A percentile compares a stretch with the other conserved stretches of the same genome.
Conservation (phyloP, 2,888 invertebrate genomes). For the Ephialtes manifestator region DNA sequence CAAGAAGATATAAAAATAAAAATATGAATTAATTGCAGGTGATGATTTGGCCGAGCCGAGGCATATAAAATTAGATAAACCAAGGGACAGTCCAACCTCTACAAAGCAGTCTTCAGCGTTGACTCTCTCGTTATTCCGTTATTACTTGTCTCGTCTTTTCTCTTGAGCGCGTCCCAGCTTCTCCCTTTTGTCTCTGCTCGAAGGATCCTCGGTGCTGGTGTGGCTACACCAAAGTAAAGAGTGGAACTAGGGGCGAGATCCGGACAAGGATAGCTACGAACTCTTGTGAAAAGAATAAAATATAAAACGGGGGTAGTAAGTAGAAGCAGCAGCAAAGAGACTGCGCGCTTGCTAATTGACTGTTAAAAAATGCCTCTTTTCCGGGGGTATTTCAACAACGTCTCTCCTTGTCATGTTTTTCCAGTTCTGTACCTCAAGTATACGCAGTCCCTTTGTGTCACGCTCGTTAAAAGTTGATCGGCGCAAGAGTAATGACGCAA, state of each 20-base stretch:
- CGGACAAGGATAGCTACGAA: constrained; percentile 17
- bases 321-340: constrained; percentile 54
- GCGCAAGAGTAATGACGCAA: neutral
- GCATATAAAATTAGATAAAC: neutral
- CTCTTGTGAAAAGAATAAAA: constrained; percentile 58
- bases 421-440: constrained; percentile 4
- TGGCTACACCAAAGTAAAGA: constrained; percentile 48
- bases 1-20: neutral
- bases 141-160: constrained; percentile 41
- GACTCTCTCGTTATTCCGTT: constrained; percentile 52
- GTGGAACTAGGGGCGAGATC: constrained; percentile 38
- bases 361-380: constrained; percentile 66
- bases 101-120: constrained; percentile 3
- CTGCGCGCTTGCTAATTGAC: constrained; percentile 67
- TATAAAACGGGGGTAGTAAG: constrained; percentile 20
- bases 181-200: constrained; percentile 54
- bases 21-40: neutral
- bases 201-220: constrained; percentile 42
- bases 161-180: constrained; percentile 14
- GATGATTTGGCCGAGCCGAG: neutral
- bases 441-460: constrained; percentile 36
- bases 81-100: constrained; percentile 2
- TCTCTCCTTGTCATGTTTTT: constrained; percentile 5
- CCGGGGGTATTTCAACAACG: constrained; percentile 54
- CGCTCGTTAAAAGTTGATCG: constrained; percentile 60